Percentiles rank a stretch among this genome's conserved stretches.
phyloP scores from a whole-genome alignment of 2,888 invertebrate species.

The Vannuccia rotundouncinata region DNA sequence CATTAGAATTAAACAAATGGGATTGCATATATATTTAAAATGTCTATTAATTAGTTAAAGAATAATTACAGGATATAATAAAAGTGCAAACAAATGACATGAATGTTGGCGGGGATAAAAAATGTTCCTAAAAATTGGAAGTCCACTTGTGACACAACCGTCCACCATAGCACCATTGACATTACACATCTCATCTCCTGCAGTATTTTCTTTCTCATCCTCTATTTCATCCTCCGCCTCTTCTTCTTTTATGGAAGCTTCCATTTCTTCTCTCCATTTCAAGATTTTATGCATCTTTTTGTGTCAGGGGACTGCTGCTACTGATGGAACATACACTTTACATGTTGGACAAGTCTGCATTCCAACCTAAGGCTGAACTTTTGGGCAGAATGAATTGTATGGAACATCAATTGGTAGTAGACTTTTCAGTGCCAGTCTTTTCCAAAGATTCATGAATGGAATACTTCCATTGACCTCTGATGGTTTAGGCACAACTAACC shows the following conservation, averaged over 20 bases:
- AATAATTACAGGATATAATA: too few relatives aligned
- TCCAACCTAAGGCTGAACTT: not conserved
- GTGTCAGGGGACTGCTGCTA: not conserved
- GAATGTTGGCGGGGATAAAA: not conserved
- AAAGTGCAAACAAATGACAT: too few relatives aligned
- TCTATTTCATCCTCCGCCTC: not conserved
- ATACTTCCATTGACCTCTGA: not conserved
- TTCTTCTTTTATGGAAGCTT: not conserved
- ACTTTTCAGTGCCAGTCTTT: not conserved
- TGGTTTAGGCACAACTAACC: constrained; percentile 13
- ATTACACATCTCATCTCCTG: constrained; percentile 9
- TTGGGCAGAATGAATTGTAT: not conserved
- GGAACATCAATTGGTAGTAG: not conserved
- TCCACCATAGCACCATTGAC: constrained; percentile 10
- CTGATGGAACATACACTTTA: too few relatives aligned
- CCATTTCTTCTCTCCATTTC: not conserved
- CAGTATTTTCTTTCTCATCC: constrained; percentile 1
- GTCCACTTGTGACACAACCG: not conserved
- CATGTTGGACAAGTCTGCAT: not conserved
- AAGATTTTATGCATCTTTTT: not conserved
- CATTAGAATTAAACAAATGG: too few relatives aligned
- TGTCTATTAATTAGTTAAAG: too few relatives aligned
- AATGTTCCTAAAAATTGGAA: constrained; percentile 3
- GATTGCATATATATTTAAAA: too few relatives aligned
- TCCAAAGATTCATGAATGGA: constrained; percentile 9